Conservation (phyloP, 2,888 invertebrate genomes). For the Rhodophaea formosa region DNA sequence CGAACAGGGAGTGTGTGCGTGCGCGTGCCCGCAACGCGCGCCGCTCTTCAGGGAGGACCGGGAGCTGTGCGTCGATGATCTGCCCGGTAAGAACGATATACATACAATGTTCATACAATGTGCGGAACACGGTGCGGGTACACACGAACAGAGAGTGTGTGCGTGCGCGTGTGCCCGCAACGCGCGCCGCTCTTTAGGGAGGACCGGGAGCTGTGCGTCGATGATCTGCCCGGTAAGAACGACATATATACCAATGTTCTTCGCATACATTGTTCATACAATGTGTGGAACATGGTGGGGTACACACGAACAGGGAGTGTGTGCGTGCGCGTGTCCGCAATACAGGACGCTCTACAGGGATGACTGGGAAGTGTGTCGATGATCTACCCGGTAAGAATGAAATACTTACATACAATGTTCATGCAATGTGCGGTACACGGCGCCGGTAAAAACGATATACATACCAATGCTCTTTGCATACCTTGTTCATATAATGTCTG, state of each 20-base stretch:
- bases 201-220: slow-evolving; percentile 91
- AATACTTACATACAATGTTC: background rate
- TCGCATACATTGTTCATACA: slow-evolving; percentile 29
- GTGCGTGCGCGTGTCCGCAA: slow-evolving; percentile 89
- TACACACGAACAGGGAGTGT: slow-evolving; percentile 57
- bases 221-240: slow-evolving; percentile 88
- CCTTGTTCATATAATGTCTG: no score
- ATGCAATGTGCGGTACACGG: slow-evolving; percentile 71
- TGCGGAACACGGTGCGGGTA: slow-evolving; percentile 67
- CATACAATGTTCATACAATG: slow-evolving; percentile 38
- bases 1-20: slow-evolving; percentile 80
- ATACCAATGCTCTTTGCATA: no score
- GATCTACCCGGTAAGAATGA: slow-evolving; percentile 86
- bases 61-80: slow-evolving; percentile 91
- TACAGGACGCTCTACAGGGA: slow-evolving; percentile 90
- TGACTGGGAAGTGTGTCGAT: slow-evolving; percentile 92
- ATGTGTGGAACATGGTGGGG: slow-evolving; percentile 69
- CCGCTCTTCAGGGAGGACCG: slow-evolving; percentile 92
- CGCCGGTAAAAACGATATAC: slow-evolving; percentile 75
- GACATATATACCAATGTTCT: background rate
- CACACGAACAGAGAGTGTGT: slow-evolving; percentile 69
- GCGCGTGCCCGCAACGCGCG: slow-evolving; percentile 88
- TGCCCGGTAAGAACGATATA: slow-evolving; percentile 83
- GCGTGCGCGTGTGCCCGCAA: slow-evolving; percentile 90
- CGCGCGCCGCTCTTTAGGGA: slow-evolving; percentile 90